phyloP scores from a whole-genome alignment of 1,140 invertebrate genomes.

The Gryon sp. region DNA sequence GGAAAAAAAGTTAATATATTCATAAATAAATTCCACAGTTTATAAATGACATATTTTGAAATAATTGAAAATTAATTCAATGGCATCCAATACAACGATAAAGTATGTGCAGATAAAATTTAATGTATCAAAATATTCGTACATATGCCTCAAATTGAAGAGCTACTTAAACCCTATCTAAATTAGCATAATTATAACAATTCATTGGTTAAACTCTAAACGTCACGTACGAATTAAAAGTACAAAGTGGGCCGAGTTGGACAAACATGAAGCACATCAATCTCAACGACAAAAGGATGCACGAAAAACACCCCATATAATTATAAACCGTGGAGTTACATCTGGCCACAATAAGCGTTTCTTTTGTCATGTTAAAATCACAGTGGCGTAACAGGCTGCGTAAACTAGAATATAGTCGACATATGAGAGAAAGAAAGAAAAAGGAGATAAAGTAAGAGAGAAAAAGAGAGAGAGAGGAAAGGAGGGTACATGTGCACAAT shows the following conservation, averaged over 20 bases:
- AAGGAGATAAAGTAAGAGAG: too few species aligned
- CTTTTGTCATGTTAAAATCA: constrained; percentile 63
- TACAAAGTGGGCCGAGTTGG: constrained; percentile 50
- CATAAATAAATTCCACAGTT: too few species aligned
- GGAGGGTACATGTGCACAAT: constrained; percentile 51
- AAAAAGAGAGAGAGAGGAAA: too few species aligned
- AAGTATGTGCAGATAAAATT: too few species aligned
- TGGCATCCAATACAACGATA: too few species aligned
- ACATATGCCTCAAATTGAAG: too few species aligned
- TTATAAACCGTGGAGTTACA: constrained; percentile 57
- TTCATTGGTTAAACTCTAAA: constrained; percentile 48
- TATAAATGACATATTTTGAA: too few species aligned
- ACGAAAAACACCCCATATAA: constrained; percentile 47
- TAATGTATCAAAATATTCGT: too few species aligned
- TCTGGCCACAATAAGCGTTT: constrained; percentile 62
- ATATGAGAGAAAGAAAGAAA: too few species aligned
- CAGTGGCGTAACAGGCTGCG: constrained; percentile 42
- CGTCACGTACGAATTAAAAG: constrained; percentile 43
- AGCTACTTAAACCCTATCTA: constrained; percentile 14
- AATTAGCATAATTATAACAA: constrained; percentile 47
- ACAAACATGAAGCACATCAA: constrained; percentile 52
- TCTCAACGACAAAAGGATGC: constrained; percentile 54
- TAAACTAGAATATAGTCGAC: constrained; percentile 47
- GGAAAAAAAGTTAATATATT: too few species aligned
- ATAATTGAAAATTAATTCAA: too few species aligned